phyloP scores from a whole-genome alignment of 2,113 vertebrate genomes.

The Labrus mixtus region DNA sequence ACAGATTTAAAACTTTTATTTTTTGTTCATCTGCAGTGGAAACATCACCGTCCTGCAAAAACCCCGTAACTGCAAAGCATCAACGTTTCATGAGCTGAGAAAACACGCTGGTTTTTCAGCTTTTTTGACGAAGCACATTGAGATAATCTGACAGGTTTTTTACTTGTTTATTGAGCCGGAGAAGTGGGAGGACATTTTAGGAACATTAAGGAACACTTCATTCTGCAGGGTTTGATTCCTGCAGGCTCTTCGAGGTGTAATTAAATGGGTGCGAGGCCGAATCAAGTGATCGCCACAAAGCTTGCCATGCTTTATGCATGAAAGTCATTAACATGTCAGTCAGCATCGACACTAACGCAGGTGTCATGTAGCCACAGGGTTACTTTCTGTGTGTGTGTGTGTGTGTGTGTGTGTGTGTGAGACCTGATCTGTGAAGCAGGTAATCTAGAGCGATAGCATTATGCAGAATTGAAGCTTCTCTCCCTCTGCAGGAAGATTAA shows the following conservation, averaged over 20 bases:
- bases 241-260: constrained; percentile 60
- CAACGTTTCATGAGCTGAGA: not conserved
- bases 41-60: not conserved
- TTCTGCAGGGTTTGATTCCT: not conserved
- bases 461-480: constrained; percentile 18
- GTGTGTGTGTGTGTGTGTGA: constrained; percentile 13
- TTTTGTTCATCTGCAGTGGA: no score
- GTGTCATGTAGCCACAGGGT: constrained; percentile 55
- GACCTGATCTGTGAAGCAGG: constrained; percentile 31
- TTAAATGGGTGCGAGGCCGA: constrained; percentile 71
- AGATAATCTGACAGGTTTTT: not conserved
- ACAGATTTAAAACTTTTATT: not conserved
- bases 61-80: not conserved
- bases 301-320: constrained; percentile 76
- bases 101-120: not conserved
- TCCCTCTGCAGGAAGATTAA: not conserved
- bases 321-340: constrained; percentile 67
- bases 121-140: not conserved
- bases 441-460: constrained; percentile 25
- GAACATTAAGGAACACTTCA: not conserved
- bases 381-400: not conserved
- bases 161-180: not conserved
- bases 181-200: not conserved
- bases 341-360: constrained; percentile 26
- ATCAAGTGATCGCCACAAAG: constrained; percentile 71